A percentile compares a stretch with the other conserved stretches of the same genome.
These are phyloP conservation scores for Caenorhabditis drosophilae DNA, from an alignment of 2,888 invertebrate species.

Conservation along the genomic window DNA sequence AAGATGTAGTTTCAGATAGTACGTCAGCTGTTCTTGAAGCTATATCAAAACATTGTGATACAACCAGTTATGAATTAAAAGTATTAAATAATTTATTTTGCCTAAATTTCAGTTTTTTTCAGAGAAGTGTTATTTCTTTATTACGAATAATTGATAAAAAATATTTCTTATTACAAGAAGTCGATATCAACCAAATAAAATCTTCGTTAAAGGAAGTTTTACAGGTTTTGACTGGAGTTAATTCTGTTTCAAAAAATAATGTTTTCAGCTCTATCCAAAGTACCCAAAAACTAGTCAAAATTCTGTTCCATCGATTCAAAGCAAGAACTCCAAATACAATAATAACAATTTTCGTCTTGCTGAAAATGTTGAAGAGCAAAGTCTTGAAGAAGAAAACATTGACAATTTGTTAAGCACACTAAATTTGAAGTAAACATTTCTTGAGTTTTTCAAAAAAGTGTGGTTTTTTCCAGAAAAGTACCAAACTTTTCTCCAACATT, in stretches of 20 bases:
- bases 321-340: too few relatives aligned
- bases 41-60: slow-evolving; percentile 38
- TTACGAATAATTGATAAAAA: slow-evolving; percentile 35
- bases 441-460: background rate
- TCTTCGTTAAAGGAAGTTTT: slow-evolving; percentile 26
- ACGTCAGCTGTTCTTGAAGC: slow-evolving; percentile 43
- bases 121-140: slow-evolving; percentile 31
- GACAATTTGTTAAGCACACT: slow-evolving; percentile 56
- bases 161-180: slow-evolving; percentile 27
- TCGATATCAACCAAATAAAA: slow-evolving; percentile 30
- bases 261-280: slow-evolving; percentile 22
- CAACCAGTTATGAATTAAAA: slow-evolving; percentile 25
- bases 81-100: too few relatives aligned
- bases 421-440: slow-evolving; percentile 45
- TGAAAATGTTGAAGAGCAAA: slow-evolving; percentile 21
- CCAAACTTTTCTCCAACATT: slow-evolving; percentile 58
- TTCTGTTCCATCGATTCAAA: background rate
- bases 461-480: slow-evolving; percentile 54
- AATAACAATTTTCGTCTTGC: too few relatives aligned
- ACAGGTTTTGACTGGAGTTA: slow-evolving; percentile 10
- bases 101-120: too few relatives aligned
- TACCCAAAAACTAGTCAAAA: slow-evolving; percentile 17
- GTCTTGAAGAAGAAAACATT: slow-evolving; percentile 50
- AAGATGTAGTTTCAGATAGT: slow-evolving; percentile 28
- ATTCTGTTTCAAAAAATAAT: too few relatives aligned